A percentile compares a stretch with the other conserved stretches of the same genome.
Evolutionary conservation across 2,113 vertebrate genomes (phyloP).

Genomic region (Falcunculus frontatus): DNA sequence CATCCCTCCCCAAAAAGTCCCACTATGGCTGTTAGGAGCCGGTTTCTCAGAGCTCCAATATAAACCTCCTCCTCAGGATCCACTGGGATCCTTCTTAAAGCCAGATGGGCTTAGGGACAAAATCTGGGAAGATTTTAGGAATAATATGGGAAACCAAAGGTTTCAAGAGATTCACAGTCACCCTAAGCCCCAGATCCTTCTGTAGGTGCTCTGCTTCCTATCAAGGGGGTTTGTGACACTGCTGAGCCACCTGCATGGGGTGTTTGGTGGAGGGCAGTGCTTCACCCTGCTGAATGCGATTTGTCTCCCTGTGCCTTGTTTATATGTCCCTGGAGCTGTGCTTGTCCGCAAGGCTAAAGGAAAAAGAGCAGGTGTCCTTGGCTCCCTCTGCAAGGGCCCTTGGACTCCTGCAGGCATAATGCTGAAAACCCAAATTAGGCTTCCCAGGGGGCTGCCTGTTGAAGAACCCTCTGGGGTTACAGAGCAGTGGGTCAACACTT

Average conservation of each 20-base stretch:
- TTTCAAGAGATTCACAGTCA: background rate
- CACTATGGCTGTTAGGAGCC: background rate
- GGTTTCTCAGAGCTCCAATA: background rate
- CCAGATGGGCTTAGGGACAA: background rate
- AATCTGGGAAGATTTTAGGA: background rate
- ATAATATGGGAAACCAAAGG: background rate
- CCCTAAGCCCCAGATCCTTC: background rate
- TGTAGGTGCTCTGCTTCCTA: background rate
- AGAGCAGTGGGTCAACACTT: background rate
- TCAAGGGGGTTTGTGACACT: background rate
- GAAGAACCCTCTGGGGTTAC: background rate
- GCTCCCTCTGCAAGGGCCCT: background rate
- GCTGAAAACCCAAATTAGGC: background rate
- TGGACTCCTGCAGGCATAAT: background rate
- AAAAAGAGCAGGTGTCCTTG: background rate
- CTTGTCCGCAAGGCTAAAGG: background rate
- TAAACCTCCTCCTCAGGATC: accelerated
- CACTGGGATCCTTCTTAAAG: background rate
- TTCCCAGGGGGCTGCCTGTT: background rate
- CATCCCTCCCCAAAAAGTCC: background rate
- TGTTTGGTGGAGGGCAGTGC: background rate
- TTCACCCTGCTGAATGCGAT: background rate
- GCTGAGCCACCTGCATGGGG: background rate
- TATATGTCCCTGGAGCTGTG: background rate
- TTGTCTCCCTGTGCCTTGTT: background rate